Conservation (phyloP, 2,888 invertebrate genomes). For the Sisyra nigra region DNA sequence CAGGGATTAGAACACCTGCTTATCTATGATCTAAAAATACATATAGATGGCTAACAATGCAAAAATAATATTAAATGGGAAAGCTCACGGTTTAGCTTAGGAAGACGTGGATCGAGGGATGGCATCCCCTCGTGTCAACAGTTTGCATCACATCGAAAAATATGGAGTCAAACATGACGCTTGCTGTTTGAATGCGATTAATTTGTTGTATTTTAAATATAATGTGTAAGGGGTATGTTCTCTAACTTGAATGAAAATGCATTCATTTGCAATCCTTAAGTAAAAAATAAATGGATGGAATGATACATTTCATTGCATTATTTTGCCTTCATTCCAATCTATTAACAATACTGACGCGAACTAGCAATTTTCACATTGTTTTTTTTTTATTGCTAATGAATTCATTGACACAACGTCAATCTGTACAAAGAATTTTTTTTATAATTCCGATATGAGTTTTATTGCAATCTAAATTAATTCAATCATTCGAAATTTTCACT, state of each 20-base stretch:
- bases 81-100: constrained; percentile 8
- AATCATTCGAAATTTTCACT: too few relatives aligned
- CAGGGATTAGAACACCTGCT: too few relatives aligned
- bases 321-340: neutral
- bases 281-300: constrained; percentile 6
- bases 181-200: too few relatives aligned
- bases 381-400: constrained; percentile 1
- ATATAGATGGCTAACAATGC: neutral
- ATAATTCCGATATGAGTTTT: neutral
- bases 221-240: too few relatives aligned
- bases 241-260: too few relatives aligned
- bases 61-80: constrained; percentile 3
- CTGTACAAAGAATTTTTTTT: neutral
- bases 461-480: too few relatives aligned
- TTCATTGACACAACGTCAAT: neutral
- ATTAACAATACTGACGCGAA: too few relatives aligned
- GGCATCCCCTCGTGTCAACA: neutral
- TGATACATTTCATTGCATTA: neutral
- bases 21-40: too few relatives aligned
- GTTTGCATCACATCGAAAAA: too few relatives aligned
- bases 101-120: constrained; percentile 8
- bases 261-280: constrained; percentile 1
- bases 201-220: too few relatives aligned
- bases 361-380: too few relatives aligned
- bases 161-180: too few relatives aligned